Evolutionary conservation across 2,888 invertebrate species (phyloP).

Genomic region (Leuctra nigra): DNA sequence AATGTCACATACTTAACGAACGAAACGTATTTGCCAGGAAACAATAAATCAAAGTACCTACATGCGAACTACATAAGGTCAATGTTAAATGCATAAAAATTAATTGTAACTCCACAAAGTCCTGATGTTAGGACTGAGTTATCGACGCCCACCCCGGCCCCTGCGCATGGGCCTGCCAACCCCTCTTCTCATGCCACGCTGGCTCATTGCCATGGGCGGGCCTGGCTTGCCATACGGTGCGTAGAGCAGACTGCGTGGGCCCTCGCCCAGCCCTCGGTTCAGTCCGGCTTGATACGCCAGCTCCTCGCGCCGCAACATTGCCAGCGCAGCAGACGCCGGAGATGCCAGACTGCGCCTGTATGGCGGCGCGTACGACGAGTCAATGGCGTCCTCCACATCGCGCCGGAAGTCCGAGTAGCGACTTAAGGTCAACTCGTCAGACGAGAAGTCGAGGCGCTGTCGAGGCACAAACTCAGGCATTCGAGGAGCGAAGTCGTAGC

Average conservation of each 20-base stretch:
- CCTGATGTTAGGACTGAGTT: background rate
- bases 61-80: too few species aligned
- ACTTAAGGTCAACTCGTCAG: slow-evolving; percentile 28
- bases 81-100: too few species aligned
- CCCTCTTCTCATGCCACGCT: background rate
- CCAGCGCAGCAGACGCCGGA: slow-evolving; percentile 5
- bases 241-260: background rate
- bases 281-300: slow-evolving; percentile 27
- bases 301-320: slow-evolving; percentile 26
- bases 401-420: slow-evolving; percentile 31
- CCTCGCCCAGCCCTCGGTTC: slow-evolving; percentile 18
- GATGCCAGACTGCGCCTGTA: slow-evolving; percentile 10
- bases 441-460: slow-evolving; percentile 27
- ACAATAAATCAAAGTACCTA: too few species aligned
- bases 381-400: slow-evolving; percentile 31
- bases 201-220: background rate
- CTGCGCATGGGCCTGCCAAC: background rate
- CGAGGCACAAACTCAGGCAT: slow-evolving; percentile 15
- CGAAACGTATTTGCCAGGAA: too few species aligned
- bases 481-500: slow-evolving; percentile 14
- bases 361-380: slow-evolving; percentile 26
- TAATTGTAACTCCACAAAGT: background rate
- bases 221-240: background rate
- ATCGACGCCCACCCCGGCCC: background rate
- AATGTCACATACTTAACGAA: too few species aligned